Evolutionary conservation across 2,113 vertebrate genomes (phyloP), one percentile per base, ranked within the genome.

Genomic region (Hyla sarda): DNA sequence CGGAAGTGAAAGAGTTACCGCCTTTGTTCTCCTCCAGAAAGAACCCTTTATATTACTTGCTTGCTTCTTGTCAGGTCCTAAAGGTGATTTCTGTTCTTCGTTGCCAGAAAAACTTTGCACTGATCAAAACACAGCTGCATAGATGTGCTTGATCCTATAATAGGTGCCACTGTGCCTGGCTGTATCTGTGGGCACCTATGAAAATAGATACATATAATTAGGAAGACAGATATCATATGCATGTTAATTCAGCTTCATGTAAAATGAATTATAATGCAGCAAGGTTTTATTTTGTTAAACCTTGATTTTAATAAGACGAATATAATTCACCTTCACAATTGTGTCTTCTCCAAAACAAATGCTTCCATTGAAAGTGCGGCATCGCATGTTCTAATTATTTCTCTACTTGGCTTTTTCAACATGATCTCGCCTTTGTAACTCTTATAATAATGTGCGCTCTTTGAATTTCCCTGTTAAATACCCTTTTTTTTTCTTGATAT

Each of bases 71-170:
- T 95, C 94, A 94, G 79, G 91, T 75, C 79, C 91, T 84, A 58
- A 89, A 93, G 92, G 93, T 91, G 93, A 92, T 94, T 94, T 93
- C 87, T 92, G 92, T 87, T 90, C 91, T 91, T 0, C 0, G 89
- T 82, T 93, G 93, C 93, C 94, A 94, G 88, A 88, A 93, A 94
- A 87, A 88, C 90, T 91, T 92, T 94, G 87, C 11, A 71, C 90
- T 90, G 90, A 94, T 95, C 95, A 95, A 94, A 95, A 95, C 94
- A 95, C 95, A 95, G 95, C 93, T 95, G 94, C 88, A 87, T 41
- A 84, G 88, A 86, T 91, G 91, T 37, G 28, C 75, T 88, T 89
- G 91, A 90, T 91, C 90, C 90, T 89, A 91, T 94, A 92, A 93
- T 67, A 92, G 90, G 90, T 90, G 90, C 90, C 91, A 90, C 89